Evolutionary conservation across 1,140 invertebrate species (phyloP).

Genomic region (Trichoplusia ni): DNA sequence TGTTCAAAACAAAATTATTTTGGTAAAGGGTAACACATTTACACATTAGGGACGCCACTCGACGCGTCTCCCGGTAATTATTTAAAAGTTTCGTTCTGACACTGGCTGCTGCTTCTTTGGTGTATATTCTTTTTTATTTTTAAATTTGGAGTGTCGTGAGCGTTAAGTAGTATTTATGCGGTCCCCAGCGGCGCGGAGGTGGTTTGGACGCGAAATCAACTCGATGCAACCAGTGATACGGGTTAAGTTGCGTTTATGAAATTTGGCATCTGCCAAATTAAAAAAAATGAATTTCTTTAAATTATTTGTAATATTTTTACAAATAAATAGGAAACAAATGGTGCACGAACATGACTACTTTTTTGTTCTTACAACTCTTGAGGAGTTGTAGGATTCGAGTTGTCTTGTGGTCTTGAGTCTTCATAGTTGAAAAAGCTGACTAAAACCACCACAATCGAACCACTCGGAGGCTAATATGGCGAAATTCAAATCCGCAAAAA

Average conservation of each 20-base stretch:
- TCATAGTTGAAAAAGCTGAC: too few relatives aligned
- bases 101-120: constrained; percentile 42
- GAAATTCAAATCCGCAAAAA: constrained; percentile 39
- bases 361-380: too few relatives aligned
- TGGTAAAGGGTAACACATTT: constrained; percentile 67
- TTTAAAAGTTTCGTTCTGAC: constrained; percentile 66
- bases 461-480: neutral
- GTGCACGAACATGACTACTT: too few relatives aligned
- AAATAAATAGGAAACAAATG: too few relatives aligned
- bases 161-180: constrained; percentile 80
- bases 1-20: constrained; percentile 78
- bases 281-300: too few relatives aligned
- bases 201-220: constrained; percentile 48
- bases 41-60: constrained; percentile 78
- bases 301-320: too few relatives aligned
- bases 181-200: constrained; percentile 67
- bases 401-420: too few relatives aligned
- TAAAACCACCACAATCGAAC: neutral
- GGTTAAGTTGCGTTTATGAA: constrained; percentile 18
- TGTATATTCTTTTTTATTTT: constrained; percentile 55
- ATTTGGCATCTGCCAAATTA: neutral
- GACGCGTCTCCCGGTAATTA: constrained; percentile 68
- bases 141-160: constrained; percentile 68
- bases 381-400: too few relatives aligned
- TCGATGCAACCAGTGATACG: constrained; percentile 4